Base-by-base conservation (phyloP, 2,888 invertebrate genomes). In the Dorcus parallelipipedus region DNA sequence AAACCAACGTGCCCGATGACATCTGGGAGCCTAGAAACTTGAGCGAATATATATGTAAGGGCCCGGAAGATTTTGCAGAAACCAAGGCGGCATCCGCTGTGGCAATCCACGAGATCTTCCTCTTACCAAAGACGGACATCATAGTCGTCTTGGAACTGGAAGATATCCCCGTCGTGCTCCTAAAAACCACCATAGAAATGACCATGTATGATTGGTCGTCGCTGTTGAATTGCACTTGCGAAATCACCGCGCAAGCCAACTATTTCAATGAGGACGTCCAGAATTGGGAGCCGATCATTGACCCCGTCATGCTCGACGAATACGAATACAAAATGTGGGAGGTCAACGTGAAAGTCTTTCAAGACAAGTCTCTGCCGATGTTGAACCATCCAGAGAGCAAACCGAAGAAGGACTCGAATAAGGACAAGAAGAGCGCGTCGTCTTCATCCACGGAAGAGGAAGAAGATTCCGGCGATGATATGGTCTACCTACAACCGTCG, bases 221-320 rank as follows among this genome's bases (percentile, higher is more conserved):
- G 23, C 59, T 77, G 10, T 54, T 78, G 26, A 78, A 77, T 54
- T 75, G 74, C 49, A 76, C 73, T 3, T 73, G 77, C 0, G 77
- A 80, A 2, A 54, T 82, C 1, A 78, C 80, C 1, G 53, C 81
- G 4, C 80, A 80, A 58, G 83, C 82, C 0, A 79, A 78, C 66
- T 79, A 77, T 62, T 79, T 75, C 62, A 78, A 78, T 60, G 78
- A 78, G 54, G 68, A 65, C 56, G 60, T 72, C 33, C 78, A 78
- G 66, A 69, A 83, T 7, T 95, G 95, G 95, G 94, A 95, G 72
- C 94, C 94, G 0, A 75, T 95, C 1, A 75, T 93, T 1, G 93
- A 93, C 67, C 90, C 92, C 0, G 84, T 87, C 0, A 83, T 86
- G 0, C 81, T 84, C 43, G 81, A 83, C 38, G 88, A 89, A 73